Evolutionary conservation across 2,797 vertebrate species (phyloP), one percentile per base, ranked within the genome.

Genomic region (Chlorospingus flavigularis): DNA sequence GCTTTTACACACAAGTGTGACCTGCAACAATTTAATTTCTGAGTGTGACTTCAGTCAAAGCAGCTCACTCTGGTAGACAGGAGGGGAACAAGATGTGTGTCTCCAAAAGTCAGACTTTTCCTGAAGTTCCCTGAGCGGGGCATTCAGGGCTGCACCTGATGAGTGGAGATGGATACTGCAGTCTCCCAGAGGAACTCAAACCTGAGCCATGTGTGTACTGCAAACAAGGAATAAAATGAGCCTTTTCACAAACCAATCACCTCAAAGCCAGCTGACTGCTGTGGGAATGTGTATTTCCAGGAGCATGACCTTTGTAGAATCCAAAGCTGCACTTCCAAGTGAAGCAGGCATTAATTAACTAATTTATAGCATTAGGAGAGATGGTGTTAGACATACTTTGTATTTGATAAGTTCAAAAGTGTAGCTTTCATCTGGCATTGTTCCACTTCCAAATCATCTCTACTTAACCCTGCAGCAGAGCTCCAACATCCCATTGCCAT

Each of bases 111-210:
- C 28, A 81, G 54, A 75, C 6, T 37, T 48, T 37, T 74, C 54
- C 62, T 24, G 3, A 68, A 57, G 14, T 7, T 63, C 48, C 30
- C 7, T 3, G 35, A 86, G 68, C 13, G 3, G 20, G 31, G 31
- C 16, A 74, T 33, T 58, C 26, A 30, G 62, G 61, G 30, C 6
- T 8, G 7, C 50, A 31, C 24, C 10, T 3, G 0, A 7, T 0
- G 8, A 63, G 63, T 0, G 2, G 37, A 47, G 80, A 61, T 0
- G 2, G 42, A 37, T 1, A 3, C 37, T 16, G 48, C 57, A 73
- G n/a, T 6, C 13, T 10, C 25, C 33, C 7, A 3, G 18, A 25
- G 17, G 43, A 48, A 31, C 31, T 42, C 51, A 48, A 20, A 45
- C 24, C n/a, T 13, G 10, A 91, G 48, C 31, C 40, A n/a, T 0